A percentile compares a stretch with the other conserved stretches of the same genome.
Conservation (phyloP, 1,140 invertebrate species). For the Drosophila gunungcola region DNA sequence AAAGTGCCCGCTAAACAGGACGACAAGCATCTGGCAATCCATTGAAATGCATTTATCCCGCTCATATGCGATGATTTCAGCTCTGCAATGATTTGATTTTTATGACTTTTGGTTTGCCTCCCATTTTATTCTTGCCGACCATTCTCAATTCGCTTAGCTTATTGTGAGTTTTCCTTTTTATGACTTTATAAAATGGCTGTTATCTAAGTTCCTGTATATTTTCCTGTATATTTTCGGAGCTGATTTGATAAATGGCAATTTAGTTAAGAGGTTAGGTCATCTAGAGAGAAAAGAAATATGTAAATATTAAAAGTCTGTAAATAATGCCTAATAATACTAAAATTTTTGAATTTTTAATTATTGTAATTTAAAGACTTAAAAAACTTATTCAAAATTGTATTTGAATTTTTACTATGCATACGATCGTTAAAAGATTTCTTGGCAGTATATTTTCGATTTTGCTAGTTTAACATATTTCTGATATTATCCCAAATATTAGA, state of each 20-base stretch:
- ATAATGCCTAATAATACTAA: too few species aligned
- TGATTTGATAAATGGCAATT: neutral
- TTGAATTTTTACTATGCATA: neutral
- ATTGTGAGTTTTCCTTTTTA: slow-evolving; percentile 35
- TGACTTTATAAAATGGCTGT: slow-evolving; percentile 47
- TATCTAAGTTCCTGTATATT: neutral
- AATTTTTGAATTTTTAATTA: too few species aligned
- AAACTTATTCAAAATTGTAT: too few species aligned
- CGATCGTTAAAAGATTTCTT: too few species aligned
- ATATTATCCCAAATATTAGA: neutral
- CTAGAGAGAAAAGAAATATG: neutral
- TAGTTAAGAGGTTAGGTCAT: slow-evolving; percentile 1
- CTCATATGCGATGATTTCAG: slow-evolving; percentile 19
- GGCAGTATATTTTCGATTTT: too few species aligned
- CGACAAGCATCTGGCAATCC: slow-evolving; percentile 55
- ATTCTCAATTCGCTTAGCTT: slow-evolving; percentile 13
- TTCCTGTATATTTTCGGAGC: neutral
- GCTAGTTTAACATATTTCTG: neutral
- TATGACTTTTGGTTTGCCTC: slow-evolving; percentile 45
- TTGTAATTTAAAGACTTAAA: neutral
- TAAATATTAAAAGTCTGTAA: too few species aligned
- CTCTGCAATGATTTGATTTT: slow-evolving; percentile 65
- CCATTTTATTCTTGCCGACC: slow-evolving; percentile 38
- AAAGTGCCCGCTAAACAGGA: slow-evolving; percentile 45
- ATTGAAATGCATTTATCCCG: slow-evolving; percentile 61